phyloP scores from a whole-genome alignment of 2,113 vertebrate species.

The Amia ocellicauda region DNA sequence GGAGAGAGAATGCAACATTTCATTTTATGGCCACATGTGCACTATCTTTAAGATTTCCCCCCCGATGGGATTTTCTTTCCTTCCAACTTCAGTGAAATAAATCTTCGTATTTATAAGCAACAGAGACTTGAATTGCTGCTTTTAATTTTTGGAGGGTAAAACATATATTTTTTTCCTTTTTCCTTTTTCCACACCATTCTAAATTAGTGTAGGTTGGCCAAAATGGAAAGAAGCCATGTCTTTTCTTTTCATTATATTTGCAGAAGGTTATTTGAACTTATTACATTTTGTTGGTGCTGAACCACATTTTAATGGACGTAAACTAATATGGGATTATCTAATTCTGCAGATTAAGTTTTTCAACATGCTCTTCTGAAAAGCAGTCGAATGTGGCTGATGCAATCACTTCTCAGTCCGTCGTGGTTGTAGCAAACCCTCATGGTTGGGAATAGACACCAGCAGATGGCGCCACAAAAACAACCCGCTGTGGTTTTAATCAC shows the following conservation, averaged over 20 bases:
- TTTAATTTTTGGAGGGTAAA: constrained; percentile 1
- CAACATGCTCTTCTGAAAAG: constrained; percentile 25
- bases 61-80: constrained; percentile 5
- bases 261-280: constrained; percentile 14
- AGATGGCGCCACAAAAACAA: constrained; percentile 61
- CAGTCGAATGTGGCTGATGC: constrained; percentile 58
- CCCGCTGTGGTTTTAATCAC: no score
- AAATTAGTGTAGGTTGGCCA: constrained; percentile 18
- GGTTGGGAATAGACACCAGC: constrained; percentile 44
- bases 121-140: no score
- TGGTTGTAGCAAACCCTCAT: constrained; percentile 28
- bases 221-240: constrained; percentile 18
- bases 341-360: constrained; percentile 6
- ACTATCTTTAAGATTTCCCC: not conserved
- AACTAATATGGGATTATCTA: not conserved
- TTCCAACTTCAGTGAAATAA: constrained; percentile 9
- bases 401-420: constrained; percentile 53
- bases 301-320: constrained; percentile 4
- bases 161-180: constrained; percentile 6
- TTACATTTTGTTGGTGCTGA: constrained; percentile 4
- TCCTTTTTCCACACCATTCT: constrained; percentile 1
- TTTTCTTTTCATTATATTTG: constrained; percentile 17
- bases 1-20: not conserved
- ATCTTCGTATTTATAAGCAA: not conserved
- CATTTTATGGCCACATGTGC: not conserved